Evolutionary conservation across 2,113 vertebrate genomes (phyloP).

Genomic region (Casuarius casuarius): DNA sequence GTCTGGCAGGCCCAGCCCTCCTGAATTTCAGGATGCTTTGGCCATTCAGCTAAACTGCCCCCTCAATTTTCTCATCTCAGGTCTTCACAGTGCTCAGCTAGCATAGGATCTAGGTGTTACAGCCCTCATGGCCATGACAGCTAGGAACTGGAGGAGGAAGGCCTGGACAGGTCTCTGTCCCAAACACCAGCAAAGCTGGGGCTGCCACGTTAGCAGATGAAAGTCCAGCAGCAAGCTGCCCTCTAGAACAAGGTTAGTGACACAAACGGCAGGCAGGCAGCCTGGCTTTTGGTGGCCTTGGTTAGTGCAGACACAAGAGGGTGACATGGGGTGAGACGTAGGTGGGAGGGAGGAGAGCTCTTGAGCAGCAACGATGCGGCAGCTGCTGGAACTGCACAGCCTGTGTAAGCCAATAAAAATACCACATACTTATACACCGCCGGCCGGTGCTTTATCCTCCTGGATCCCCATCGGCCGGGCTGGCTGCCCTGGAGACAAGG

Average conservation of each 20-base stretch:
- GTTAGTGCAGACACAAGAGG: slow-evolving; percentile 23
- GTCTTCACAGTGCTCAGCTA: not conserved
- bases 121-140: not conserved
- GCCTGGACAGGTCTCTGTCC: not conserved
- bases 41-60: not conserved
- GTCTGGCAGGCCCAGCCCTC: not conserved
- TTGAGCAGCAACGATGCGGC: not conserved
- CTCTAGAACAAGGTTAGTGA: slow-evolving; percentile 13
- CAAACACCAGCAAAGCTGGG: not conserved
- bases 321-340: not conserved
- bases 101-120: not conserved
- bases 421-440: slow-evolving; percentile 75
- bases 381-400: slow-evolving; percentile 53
- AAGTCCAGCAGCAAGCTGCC: not conserved
- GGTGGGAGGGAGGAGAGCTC: slow-evolving; percentile 7
- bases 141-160: not conserved
- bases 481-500: slow-evolving; percentile 66
- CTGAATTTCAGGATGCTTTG: not conserved
- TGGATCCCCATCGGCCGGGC: slow-evolving; percentile 46
- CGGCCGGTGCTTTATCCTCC: slow-evolving; percentile 72
- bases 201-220: not conserved
- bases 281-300: not conserved
- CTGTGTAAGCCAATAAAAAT: slow-evolving; percentile 57
- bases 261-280: not conserved
- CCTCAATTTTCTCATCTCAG: not conserved